phyloP scores from a whole-genome alignment of 2,113 vertebrate species.

The Lota lota region DNA sequence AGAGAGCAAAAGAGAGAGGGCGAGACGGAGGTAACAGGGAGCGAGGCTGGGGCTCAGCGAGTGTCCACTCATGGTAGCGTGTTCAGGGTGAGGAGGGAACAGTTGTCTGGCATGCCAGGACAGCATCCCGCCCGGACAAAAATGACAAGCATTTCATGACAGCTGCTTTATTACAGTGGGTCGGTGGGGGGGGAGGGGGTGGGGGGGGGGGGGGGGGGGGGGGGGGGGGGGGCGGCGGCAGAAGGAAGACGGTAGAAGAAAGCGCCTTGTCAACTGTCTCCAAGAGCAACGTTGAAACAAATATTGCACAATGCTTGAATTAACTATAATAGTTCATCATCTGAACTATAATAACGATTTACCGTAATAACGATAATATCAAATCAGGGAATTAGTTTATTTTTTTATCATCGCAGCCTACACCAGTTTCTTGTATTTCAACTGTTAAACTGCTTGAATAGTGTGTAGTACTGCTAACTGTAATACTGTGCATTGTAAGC shows the following conservation, averaged over 20 bases:
- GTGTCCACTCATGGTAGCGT: slow-evolving; percentile 32
- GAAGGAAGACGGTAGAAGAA: no score
- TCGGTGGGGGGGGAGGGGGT: neutral
- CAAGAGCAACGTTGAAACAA: slow-evolving; percentile 23
- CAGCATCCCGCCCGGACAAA: slow-evolving; percentile 52
- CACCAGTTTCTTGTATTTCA: no score
- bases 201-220: no score
- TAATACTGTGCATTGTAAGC: no score
- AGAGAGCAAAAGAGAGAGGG: neutral
- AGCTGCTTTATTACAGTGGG: slow-evolving; percentile 53
- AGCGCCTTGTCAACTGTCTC: slow-evolving; percentile 12
- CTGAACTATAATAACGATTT: neutral
- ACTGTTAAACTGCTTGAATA: no score
- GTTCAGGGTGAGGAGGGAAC: slow-evolving; percentile 47
- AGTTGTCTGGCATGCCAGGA: slow-evolving; percentile 67
- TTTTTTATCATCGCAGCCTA: no score
- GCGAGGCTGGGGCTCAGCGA: neutral
- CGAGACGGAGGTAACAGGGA: slow-evolving; percentile 1
- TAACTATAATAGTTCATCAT: neutral
- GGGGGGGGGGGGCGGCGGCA: no score
- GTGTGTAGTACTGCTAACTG: no score
- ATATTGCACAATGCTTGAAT: slow-evolving; percentile 6
- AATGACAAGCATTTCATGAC: slow-evolving; percentile 68
- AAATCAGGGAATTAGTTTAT: no score
- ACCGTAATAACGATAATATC: neutral